phyloP scores from a whole-genome alignment of 2,888 invertebrate species.

The Aleiodes alternator region DNA sequence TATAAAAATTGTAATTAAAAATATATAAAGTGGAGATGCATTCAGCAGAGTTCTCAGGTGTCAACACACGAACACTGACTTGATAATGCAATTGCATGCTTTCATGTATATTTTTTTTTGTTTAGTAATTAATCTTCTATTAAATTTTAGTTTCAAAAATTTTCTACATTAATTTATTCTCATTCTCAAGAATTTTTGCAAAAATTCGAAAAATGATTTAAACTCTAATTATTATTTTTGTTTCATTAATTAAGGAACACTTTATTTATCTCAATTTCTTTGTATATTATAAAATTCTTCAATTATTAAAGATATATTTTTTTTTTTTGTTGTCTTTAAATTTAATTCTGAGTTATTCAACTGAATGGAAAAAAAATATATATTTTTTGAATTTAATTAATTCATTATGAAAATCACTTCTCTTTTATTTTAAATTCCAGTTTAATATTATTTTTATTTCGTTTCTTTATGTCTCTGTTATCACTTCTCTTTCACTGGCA shows the following conservation, averaged over 20 bases:
- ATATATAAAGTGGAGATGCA: constrained; percentile 50
- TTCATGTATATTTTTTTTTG: constrained; percentile 40
- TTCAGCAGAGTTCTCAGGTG: constrained; percentile 57
- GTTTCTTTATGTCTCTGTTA: constrained; percentile 20
- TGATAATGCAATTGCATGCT: constrained; percentile 64
- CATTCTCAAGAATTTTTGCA: constrained; percentile 35
- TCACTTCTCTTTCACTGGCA: constrained; percentile 37
- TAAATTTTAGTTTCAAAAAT: constrained; percentile 29
- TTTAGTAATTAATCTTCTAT: constrained; percentile 22
- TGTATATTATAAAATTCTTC: constrained; percentile 14
- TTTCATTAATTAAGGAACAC: constrained; percentile 44
- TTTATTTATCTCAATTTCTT: constrained; percentile 50
- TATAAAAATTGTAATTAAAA: constrained; percentile 21
- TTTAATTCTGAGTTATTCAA: no score
- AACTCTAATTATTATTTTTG: constrained; percentile 7
- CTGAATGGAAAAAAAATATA: no score
- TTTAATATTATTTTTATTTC: constrained; percentile 36
- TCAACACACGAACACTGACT: constrained; percentile 63
- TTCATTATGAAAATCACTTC: constrained; percentile 1
- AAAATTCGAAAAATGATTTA: constrained; percentile 27
- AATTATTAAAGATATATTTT: constrained; percentile 9
- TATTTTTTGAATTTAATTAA: background rate
- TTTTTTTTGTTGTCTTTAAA: no score
- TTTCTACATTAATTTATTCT: constrained; percentile 31
- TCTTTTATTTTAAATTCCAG: constrained; percentile 15